These are phyloP conservation scores for Acrocephalus arundinaceus DNA, from an alignment of 2,113 vertebrate genomes.

Conservation along the genomic window DNA sequence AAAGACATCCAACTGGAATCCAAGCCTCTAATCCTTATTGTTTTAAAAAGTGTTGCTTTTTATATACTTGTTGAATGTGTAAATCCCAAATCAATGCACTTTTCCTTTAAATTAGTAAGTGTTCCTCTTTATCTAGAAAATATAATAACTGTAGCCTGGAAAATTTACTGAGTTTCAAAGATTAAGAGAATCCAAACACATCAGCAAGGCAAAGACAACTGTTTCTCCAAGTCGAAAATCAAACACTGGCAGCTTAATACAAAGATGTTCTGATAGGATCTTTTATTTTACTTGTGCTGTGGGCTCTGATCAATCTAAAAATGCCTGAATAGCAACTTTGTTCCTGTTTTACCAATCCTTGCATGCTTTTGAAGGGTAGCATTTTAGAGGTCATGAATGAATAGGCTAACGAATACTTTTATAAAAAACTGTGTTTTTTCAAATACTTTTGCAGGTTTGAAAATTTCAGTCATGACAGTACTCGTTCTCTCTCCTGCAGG, in stretches of 20 bases:
- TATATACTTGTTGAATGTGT: not conserved
- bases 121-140: not conserved
- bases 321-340: conserved; percentile 13
- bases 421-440: not conserved
- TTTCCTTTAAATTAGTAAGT: not conserved
- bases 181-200: not conserved
- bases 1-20: not conserved
- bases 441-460: not conserved
- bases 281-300: conserved; percentile 26
- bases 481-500: not conserved
- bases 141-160: not conserved
- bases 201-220: not conserved
- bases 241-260: not conserved
- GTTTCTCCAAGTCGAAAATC: not conserved
- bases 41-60: not conserved
- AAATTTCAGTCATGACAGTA: not conserved
- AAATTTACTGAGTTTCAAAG: not conserved
- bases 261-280: not conserved
- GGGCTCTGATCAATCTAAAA: conserved; percentile 17
- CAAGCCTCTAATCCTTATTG: not conserved
- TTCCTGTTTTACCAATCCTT: not conserved
- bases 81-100: not conserved
- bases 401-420: not conserved
- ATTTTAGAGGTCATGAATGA: not conserved
- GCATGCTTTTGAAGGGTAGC: not conserved